Base-by-base conservation (phyloP, 2,113 vertebrate genomes). In the Donacobius atricapilla region DNA sequence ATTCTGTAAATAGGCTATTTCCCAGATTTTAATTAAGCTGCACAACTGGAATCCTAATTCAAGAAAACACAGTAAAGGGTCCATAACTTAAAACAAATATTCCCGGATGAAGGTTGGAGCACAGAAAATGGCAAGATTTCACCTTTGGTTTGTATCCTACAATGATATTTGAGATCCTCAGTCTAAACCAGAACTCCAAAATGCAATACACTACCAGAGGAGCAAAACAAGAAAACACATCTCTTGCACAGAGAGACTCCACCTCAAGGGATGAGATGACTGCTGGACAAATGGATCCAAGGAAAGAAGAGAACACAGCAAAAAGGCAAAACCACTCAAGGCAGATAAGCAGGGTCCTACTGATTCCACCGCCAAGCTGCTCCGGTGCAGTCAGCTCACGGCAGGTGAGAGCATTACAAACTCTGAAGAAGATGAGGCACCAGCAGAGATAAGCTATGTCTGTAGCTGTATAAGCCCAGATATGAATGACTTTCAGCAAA, bases 1-100 rank as follows among this genome's bases (percentile, higher is more conserved):
- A 82, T 91, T 77, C 51, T 79, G 7, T 58, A 89, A 93, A 57
- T 48, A 31, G 57, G 50, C 65, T 80, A 69, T 77, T 90, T 87
- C 73, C 73, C 91, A 95, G 73, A 69, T 75, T 76, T 91, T 83
- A 93, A 95, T 89, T 89, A 90, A 85, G 37, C 53, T 68, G 25
- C 31, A 21, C 17, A 58, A 77, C 27, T 53, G 47, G 65, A 90
- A 92, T 87, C 24, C 58, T 61, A 82, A 61, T 27, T 31, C 45
- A 78, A 24, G 27, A 10, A 83, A 85, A 77, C n/a, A 69, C 20
- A 76, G 31, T 31, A 85, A 33, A 83, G 69, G 22, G 60, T 13
- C 7, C 25, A 25, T 11, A 44, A 83, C 10, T 5, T 10, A 56
- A 90, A 30, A 88, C 33, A 72, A 81, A 66, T 47, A 80, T 11